These are phyloP conservation scores for Metalampra italica DNA, from an alignment of 2,888 invertebrate species.

Conservation along the genomic window DNA sequence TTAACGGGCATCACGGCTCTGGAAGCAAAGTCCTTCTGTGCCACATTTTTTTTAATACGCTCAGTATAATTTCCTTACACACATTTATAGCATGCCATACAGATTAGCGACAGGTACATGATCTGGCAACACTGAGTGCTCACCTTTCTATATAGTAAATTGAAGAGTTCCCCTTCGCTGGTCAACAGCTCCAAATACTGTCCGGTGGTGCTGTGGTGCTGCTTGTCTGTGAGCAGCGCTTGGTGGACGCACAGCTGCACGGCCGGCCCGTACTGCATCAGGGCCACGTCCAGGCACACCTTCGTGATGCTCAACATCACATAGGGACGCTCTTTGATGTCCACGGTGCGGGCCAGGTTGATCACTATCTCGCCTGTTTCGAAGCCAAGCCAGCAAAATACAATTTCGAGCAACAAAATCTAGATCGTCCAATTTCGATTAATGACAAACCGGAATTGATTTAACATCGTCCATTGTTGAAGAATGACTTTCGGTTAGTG, in stretches of 20 bases:
- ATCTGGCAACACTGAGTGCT: conserved; percentile 3
- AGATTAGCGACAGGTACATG: too few relatives aligned
- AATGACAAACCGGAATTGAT: too few relatives aligned
- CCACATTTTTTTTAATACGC: too few relatives aligned
- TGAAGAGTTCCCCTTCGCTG: conserved; percentile 82
- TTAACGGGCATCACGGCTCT: too few relatives aligned
- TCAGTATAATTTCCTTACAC: too few relatives aligned
- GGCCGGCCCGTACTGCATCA: conserved; percentile 89
- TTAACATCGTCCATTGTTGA: too few relatives aligned
- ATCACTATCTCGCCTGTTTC: conserved; percentile 78
- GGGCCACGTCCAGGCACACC: conserved; percentile 84
- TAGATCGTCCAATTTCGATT: too few relatives aligned
- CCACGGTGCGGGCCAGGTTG: conserved; percentile 81
- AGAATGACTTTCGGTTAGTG: too few relatives aligned
- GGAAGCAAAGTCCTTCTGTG: too few relatives aligned
- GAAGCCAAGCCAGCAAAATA: background rate
- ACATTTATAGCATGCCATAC: too few relatives aligned
- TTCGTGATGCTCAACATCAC: conserved; percentile 84
- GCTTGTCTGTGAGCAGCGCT: conserved; percentile 82
- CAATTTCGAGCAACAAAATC: too few relatives aligned
- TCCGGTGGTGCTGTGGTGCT: conserved; percentile 85
- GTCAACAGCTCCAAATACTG: conserved; percentile 87
- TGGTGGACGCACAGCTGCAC: conserved; percentile 78
- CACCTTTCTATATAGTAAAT: conserved; percentile 87
- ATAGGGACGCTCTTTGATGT: conserved; percentile 84